Evolutionary conservation across 2,113 vertebrate species (phyloP).

Genomic region (Burhinus bistriatus): DNA sequence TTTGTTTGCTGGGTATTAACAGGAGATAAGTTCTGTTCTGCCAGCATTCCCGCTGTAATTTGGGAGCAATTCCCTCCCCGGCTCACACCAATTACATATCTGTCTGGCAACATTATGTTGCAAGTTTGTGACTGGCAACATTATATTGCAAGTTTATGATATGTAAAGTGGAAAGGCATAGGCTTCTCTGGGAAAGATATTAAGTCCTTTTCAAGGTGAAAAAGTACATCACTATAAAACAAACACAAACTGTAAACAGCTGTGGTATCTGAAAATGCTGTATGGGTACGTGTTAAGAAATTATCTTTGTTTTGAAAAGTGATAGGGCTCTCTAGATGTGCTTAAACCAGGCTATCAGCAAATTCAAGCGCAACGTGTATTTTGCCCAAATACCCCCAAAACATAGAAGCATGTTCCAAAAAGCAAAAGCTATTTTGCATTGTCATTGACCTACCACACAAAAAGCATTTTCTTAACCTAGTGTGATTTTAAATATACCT

Average conservation of each 20-base stretch:
- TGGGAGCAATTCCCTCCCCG: neutral
- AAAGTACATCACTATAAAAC: neutral
- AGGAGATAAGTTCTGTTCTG: neutral
- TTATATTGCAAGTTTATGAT: neutral
- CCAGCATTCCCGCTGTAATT: neutral
- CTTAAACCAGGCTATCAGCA: neutral
- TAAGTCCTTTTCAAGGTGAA: neutral
- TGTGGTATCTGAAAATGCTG: neutral
- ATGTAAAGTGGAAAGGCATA: neutral
- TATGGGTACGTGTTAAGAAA: accelerated
- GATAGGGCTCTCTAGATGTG: neutral
- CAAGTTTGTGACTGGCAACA: neutral
- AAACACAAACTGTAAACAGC: neutral
- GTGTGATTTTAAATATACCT: neutral
- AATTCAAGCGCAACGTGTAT: neutral
- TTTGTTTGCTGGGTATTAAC: neutral
- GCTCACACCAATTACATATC: neutral
- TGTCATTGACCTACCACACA: neutral
- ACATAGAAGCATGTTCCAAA: neutral
- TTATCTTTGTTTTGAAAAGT: neutral
- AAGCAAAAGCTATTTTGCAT: neutral
- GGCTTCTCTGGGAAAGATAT: neutral
- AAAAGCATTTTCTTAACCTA: neutral
- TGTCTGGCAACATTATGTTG: neutral
- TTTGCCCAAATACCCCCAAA: neutral